A percentile compares a stretch with the other conserved stretches of the same genome.
Conservation (phyloP, 2,888 invertebrate genomes). For the Dysmachus trigonus region DNA sequence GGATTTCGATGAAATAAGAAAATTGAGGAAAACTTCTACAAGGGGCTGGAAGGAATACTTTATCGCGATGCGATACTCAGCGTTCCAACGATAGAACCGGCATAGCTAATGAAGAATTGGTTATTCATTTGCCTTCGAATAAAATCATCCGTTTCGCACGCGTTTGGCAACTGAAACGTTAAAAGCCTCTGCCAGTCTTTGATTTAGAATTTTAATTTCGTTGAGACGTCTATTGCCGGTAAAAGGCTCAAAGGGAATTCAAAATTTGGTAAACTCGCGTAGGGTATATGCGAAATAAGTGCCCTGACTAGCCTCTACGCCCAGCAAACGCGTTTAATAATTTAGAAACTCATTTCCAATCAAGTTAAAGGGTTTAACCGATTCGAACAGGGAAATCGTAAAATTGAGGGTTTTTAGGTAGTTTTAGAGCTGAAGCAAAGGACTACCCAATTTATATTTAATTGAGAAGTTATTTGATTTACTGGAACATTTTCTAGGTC, state of each 20-base stretch:
- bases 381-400: neutral
- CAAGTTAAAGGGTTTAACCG: neutral
- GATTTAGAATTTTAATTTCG: neutral
- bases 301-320: neutral
- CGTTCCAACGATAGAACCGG: neutral
- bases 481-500: neutral
- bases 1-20: conserved; percentile 4
- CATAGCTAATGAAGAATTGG: neutral
- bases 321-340: neutral
- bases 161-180: neutral
- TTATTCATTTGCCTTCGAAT: neutral
- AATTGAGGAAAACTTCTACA: conserved; percentile 15
- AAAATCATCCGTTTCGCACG: neutral
- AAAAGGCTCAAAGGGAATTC: neutral
- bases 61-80: neutral
- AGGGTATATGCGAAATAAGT: neutral
- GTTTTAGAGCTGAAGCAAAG: neutral
- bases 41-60: neutral
- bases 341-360: neutral
- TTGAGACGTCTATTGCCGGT: neutral
- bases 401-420: neutral
- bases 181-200: neutral
- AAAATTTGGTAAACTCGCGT: neutral
- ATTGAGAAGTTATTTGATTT: neutral
- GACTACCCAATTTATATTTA: neutral